Base-by-base conservation (phyloP, 1,140 invertebrate species). In the Spodoptera litura region DNA sequence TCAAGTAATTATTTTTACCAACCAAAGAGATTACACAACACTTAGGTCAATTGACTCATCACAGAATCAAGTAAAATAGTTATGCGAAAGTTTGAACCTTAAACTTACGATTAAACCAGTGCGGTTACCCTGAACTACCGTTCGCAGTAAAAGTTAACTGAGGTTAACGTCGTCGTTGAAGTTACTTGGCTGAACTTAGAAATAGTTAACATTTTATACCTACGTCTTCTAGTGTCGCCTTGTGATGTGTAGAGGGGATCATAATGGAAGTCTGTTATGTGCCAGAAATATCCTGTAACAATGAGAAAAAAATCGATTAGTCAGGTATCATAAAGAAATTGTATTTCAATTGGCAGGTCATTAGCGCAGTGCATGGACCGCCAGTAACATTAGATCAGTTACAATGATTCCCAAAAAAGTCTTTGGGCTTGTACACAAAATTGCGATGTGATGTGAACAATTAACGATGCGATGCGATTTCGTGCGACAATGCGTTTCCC, bases 251-350 rank as follows among this genome's bases (percentile, higher is more conserved):
- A 98, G 58, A 96, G 95, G 8, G 96, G 96, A 89, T 98, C 97
- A 94, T 98, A 97, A 93, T 98, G 98, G 81, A 98, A 96, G 91
- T 98, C 98, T 61, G 97, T 98, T 82, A 98, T 97, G 92, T 98
- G 98, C 98, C 98, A 98, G 95, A 98, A 98, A 91, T 97, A 97
- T 82, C 97, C 98, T 98, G 96, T 15, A 96, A 97, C 88, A 95
- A 94, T 89, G 83, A 89, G 20, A 31, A 68, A 71, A 58, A 64
- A n/a, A 35, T 31, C 31, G 12, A 62, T 44, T 59, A 73, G 12
- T 27, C 10, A 59, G n/a, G 11, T 15, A 55, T 13, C 12, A 55
- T 2, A 55, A 15, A 55, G 13, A 55, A 55, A 31, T 20, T 20
- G 20, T 20, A 20, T 20, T 20, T 20, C 20, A 20, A 20, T 20